These are phyloP conservation scores for Triplophysa tibetana DNA, from an alignment of 2,113 vertebrate genomes.

Conservation along the genomic window DNA sequence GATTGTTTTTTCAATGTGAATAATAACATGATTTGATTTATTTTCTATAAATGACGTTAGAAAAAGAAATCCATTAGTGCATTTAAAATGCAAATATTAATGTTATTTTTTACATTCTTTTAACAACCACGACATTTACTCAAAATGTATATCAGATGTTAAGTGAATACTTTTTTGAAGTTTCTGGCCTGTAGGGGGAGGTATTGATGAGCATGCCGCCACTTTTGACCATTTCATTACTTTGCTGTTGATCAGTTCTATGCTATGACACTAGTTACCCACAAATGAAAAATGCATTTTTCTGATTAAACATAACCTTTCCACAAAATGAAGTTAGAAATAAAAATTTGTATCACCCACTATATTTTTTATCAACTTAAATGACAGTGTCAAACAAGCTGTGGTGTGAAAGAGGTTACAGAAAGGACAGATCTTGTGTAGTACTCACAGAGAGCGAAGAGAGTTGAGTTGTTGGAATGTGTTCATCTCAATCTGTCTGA, in stretches of 20 bases:
- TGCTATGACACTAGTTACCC: too few relatives aligned
- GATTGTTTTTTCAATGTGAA: too few relatives aligned
- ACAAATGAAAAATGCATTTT: too few relatives aligned
- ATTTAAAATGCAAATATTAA: too few relatives aligned
- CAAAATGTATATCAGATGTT: not conserved
- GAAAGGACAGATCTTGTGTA: not conserved
- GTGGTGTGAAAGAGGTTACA: not conserved
- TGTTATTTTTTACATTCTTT: too few relatives aligned
- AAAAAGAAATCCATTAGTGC: too few relatives aligned
- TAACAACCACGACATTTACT: not conserved
- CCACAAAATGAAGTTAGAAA: not conserved
- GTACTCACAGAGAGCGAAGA: conserved; percentile 85
- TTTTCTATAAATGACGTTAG: too few relatives aligned
- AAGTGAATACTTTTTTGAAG: not conserved
- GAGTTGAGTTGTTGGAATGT: conserved; percentile 87
- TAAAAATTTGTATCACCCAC: not conserved
- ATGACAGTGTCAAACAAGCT: not conserved
- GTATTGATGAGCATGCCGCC: conserved; percentile 28
- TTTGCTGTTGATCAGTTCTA: not conserved
- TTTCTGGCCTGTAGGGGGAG: conserved; percentile 64
- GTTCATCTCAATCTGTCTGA: conserved; percentile 81
- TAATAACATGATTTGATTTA: too few relatives aligned
- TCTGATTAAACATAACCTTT: not conserved
- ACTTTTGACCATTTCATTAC: not conserved
- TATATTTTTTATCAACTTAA: not conserved